These are phyloP conservation scores for Pemphigus obesinymphae DNA, from an alignment of 1,140 invertebrate genomes.

Conservation along the genomic window DNA sequence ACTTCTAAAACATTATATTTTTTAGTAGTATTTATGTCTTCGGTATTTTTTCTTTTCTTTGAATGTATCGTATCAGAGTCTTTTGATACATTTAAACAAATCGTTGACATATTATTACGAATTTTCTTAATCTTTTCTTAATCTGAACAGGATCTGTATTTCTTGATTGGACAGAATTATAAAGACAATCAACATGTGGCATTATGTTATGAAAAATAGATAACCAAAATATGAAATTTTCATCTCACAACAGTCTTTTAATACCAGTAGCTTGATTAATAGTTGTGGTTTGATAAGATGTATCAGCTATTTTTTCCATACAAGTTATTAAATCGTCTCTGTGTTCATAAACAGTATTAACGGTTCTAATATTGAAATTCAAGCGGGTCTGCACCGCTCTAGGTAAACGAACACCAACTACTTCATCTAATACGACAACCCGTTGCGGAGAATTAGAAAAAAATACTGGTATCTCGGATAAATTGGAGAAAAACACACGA, in stretches of 20 bases:
- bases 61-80: neutral
- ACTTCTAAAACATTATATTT: neutral
- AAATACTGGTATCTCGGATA: slow-evolving; percentile 35
- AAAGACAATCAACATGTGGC: neutral
- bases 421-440: no score
- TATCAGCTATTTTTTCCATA: slow-evolving; percentile 9
- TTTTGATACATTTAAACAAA: neutral
- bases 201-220: slow-evolving; percentile 15
- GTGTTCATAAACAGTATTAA: no score
- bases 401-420: neutral
- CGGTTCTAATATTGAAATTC: neutral
- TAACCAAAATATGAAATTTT: slow-evolving; percentile 2
- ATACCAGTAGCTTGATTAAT: slow-evolving; percentile 5
- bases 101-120: neutral
- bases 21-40: neutral
- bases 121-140: neutral
- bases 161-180: slow-evolving; percentile 4
- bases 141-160: neutral
- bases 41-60: neutral
- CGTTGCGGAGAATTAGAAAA: slow-evolving; percentile 40
- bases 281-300: neutral
- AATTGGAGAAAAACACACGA: neutral
- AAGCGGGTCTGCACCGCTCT: neutral
- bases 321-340: no score
- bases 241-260: slow-evolving; percentile 2